Evolutionary conservation across 2,888 invertebrate species (phyloP).

Genomic region (Drosophila nigritarsus): DNA sequence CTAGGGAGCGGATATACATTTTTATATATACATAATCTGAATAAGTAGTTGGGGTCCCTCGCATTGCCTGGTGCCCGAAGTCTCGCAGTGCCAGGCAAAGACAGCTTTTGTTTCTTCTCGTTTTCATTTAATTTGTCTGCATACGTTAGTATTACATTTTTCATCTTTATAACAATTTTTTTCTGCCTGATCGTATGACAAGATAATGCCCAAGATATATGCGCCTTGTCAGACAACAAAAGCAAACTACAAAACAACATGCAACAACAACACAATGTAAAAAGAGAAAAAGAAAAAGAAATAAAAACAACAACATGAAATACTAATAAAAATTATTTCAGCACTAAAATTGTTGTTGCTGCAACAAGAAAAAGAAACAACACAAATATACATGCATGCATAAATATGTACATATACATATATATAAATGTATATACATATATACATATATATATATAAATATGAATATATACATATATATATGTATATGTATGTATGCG

Average conservation of each 20-base stretch:
- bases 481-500: background rate
- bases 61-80: background rate
- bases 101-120: constrained; percentile 34
- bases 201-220: constrained; percentile 78
- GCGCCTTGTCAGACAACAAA: constrained; percentile 70
- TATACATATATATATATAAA: background rate
- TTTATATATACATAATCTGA: constrained; percentile 9
- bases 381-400: constrained; percentile 8
- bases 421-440: background rate
- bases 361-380: constrained; percentile 32
- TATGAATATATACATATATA: background rate
- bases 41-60: constrained; percentile 17
- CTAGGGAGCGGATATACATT: constrained; percentile 1
- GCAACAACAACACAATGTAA: constrained; percentile 35
- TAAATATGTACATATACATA: background rate
- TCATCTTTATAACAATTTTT: constrained; percentile 35
- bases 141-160: constrained; percentile 38
- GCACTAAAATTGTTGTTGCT: constrained; percentile 47
- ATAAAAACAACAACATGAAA: constrained; percentile 26
- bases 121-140: constrained; percentile 45
- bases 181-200: constrained; percentile 71
- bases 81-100: constrained; percentile 12
- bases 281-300: constrained; percentile 26
- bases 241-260: constrained; percentile 57
- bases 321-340: constrained; percentile 63